phyloP scores from a whole-genome alignment of 2,888 invertebrate genomes.

The Drosophila birchii region DNA sequence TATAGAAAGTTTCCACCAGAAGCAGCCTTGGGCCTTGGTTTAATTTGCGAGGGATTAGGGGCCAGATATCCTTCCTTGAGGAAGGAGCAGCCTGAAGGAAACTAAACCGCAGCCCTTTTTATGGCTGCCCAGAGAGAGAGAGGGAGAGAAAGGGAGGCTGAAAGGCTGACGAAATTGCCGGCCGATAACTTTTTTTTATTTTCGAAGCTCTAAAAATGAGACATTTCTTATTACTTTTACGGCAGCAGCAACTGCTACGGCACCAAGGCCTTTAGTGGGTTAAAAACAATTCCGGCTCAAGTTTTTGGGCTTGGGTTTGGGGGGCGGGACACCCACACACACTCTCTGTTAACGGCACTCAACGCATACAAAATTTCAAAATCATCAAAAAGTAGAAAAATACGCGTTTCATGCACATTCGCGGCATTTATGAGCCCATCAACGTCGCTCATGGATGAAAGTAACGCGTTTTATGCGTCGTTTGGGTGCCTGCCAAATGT shows the following conservation, averaged over 20 bases:
- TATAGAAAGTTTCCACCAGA: constrained; percentile 5
- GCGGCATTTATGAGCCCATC: constrained; percentile 82
- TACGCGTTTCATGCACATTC: constrained; percentile 82
- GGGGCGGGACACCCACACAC: constrained; percentile 27
- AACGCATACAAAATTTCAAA: constrained; percentile 82
- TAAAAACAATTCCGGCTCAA: constrained; percentile 73
- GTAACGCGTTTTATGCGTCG: constrained; percentile 81
- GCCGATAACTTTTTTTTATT: constrained; percentile 77
- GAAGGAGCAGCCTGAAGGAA: constrained; percentile 4
- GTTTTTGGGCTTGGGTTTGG: neutral
- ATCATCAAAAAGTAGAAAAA: constrained; percentile 82
- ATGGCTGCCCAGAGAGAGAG: constrained; percentile 12
- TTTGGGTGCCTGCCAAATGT: constrained; percentile 80
- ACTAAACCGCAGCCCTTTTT: constrained; percentile 55
- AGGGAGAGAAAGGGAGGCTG: neutral
- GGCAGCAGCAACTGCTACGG: constrained; percentile 68
- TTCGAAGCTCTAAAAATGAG: constrained; percentile 81
- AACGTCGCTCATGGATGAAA: constrained; percentile 82
- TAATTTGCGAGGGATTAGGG: no score
- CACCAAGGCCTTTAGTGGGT: constrained; percentile 59
- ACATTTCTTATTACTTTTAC: constrained; percentile 81
- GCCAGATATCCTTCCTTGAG: no score
- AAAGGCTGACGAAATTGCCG: constrained; percentile 61
- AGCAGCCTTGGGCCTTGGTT: neutral
- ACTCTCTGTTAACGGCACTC: constrained; percentile 78